Conservation (phyloP, 2,797 vertebrate genomes). For the Tauraco hartlaubi region DNA sequence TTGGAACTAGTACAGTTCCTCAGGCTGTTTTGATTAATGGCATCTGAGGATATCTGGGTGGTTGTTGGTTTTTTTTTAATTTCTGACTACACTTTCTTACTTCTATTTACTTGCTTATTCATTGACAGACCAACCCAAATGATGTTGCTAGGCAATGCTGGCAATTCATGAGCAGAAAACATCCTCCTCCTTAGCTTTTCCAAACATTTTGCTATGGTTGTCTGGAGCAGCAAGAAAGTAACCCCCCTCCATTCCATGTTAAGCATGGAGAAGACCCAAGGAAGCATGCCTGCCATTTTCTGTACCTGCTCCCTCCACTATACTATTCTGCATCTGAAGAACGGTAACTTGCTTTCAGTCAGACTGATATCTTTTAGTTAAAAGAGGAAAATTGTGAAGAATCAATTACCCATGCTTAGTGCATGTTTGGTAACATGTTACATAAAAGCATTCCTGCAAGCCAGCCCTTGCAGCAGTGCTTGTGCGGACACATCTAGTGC, state of each 20-base stretch:
- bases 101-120: neutral
- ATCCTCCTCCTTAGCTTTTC: neutral
- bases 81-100: neutral
- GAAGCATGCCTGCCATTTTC: neutral
- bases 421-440: neutral
- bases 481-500: neutral
- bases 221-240: neutral
- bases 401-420: neutral
- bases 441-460: neutral
- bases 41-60: neutral
- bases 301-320: neutral
- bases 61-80: neutral
- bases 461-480: neutral
- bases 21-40: neutral
- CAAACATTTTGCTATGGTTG: neutral
- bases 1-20: neutral
- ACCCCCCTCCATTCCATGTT: neutral
- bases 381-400: neutral
- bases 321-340: neutral
- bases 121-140: neutral
- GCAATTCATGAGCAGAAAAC: neutral
- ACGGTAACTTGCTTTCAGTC: neutral
- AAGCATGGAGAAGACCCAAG: neutral
- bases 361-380: neutral
- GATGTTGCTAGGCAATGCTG: conserved; percentile 23